These are phyloP conservation scores for Sylvia atricapilla DNA, from an alignment of 2,113 vertebrate species.

Conservation along the genomic window DNA sequence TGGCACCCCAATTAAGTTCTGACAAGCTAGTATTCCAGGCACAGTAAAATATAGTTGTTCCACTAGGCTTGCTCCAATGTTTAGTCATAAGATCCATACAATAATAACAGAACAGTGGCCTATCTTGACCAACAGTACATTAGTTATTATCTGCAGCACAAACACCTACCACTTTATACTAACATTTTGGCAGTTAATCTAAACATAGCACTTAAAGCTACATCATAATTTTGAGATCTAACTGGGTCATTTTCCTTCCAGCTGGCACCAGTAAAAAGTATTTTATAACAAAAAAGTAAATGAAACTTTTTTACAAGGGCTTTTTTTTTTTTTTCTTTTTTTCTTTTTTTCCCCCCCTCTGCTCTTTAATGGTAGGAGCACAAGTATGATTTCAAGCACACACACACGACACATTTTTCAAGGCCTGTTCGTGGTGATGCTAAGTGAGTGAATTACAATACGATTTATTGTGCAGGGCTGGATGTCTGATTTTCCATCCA, in stretches of 20 bases:
- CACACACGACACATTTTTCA: slow-evolving; percentile 67
- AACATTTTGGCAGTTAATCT: slow-evolving; percentile 90
- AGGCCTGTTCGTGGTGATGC: slow-evolving; percentile 68
- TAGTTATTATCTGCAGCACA: slow-evolving; percentile 91
- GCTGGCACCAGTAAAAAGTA: slow-evolving; percentile 75
- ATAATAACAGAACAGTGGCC: slow-evolving; percentile 82
- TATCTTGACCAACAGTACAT: slow-evolving; percentile 83
- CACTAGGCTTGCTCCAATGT: slow-evolving; percentile 76
- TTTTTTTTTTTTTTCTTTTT: neutral
- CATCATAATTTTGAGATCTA: slow-evolving; percentile 82
- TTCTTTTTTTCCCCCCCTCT: no score
- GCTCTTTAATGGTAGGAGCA: slow-evolving; percentile 72
- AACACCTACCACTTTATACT: slow-evolving; percentile 93
- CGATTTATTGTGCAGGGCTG: slow-evolving; percentile 78
- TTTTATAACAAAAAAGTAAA: slow-evolving; percentile 75
- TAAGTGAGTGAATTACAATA: slow-evolving; percentile 78
- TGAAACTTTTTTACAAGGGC: slow-evolving; percentile 68
- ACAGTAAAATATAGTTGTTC: slow-evolving; percentile 87
- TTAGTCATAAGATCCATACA: slow-evolving; percentile 87
- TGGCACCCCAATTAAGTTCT: slow-evolving; percentile 74
- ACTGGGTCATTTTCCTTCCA: slow-evolving; percentile 74
- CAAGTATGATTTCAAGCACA: slow-evolving; percentile 72
- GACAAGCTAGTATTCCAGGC: slow-evolving; percentile 76
- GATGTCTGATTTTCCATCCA: slow-evolving; percentile 82
- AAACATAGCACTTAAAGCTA: slow-evolving; percentile 92